Percentiles rank a stretch among this genome's conserved stretches.
Evolutionary conservation across 2,113 vertebrate genomes (phyloP).

Genomic region (Siniperca chuatsi): DNA sequence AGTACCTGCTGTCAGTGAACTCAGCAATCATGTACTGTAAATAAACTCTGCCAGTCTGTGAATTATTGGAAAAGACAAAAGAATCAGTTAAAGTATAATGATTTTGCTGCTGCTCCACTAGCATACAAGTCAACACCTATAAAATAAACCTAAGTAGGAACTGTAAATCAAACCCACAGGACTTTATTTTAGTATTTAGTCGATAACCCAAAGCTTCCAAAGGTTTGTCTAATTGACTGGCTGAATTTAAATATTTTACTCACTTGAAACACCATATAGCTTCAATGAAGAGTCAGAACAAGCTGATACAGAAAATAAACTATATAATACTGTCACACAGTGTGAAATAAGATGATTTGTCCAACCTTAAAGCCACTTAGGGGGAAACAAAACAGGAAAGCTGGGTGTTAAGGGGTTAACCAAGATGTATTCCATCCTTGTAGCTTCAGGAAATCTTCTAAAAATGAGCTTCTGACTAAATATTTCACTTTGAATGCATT

Average conservation of each 20-base stretch:
- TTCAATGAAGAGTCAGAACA: too few species aligned
- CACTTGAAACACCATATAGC: too few species aligned
- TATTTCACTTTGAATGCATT: conserved; percentile 30
- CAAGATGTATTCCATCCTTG: not conserved
- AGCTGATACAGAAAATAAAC: too few species aligned
- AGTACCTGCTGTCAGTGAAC: conserved; percentile 33
- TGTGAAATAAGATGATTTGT: not conserved
- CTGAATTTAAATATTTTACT: too few species aligned
- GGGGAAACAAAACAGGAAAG: not conserved
- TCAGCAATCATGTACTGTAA: conserved; percentile 15
- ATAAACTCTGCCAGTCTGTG: conserved; percentile 6
- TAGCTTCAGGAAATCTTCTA: conserved; percentile 19
- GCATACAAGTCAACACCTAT: not conserved
- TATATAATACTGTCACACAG: too few species aligned
- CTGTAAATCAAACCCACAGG: not conserved
- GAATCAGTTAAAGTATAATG: not conserved
- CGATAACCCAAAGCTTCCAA: too few species aligned
- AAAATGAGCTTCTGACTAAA: conserved; percentile 11
- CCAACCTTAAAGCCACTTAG: not conserved
- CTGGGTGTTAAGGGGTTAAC: not conserved
- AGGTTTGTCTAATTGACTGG: too few species aligned
- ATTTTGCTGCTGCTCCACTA: not conserved
- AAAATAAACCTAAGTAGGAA: conserved; percentile 1
- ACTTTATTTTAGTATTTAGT: not conserved
- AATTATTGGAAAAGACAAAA: conserved; percentile 5